These are phyloP conservation scores for Triplophysa tibetana DNA, from an alignment of 2,113 vertebrate species.

Conservation along the genomic window DNA sequence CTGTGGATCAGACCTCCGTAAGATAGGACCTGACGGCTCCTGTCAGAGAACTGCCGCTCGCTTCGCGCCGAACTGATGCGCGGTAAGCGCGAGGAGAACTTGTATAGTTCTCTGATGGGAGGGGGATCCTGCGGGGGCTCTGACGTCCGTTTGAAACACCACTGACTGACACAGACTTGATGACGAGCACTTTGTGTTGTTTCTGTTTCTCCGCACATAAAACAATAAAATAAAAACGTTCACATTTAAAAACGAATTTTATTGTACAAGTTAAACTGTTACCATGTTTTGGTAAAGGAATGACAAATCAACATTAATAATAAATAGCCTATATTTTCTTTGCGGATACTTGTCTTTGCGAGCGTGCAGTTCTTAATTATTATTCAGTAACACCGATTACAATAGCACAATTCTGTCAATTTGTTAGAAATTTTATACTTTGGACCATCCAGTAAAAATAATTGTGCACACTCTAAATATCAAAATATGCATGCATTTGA, in stretches of 20 bases:
- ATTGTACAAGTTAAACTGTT: background rate
- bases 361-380: no score
- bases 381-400: background rate
- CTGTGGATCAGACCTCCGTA: background rate
- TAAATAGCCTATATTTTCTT: no score
- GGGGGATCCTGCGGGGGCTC: slow-evolving; percentile 5
- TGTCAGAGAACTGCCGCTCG: slow-evolving; percentile 20
- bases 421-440: background rate
- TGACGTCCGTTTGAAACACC: background rate
- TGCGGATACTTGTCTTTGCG: no score
- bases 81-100: slow-evolving; percentile 43
- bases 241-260: background rate
- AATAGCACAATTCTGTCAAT: background rate
- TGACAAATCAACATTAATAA: no score
- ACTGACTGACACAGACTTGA: background rate
- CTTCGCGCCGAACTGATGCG: slow-evolving; percentile 44
- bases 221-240: no score
- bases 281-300: no score
- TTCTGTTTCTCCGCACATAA: background rate
- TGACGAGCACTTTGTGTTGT: background rate
- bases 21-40: background rate
- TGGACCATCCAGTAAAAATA: background rate
- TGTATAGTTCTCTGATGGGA: slow-evolving; percentile 29
- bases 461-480: background rate
- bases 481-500: background rate